Base-by-base conservation (phyloP, 1,140 invertebrate genomes). In the Sinonovacula constricta region DNA sequence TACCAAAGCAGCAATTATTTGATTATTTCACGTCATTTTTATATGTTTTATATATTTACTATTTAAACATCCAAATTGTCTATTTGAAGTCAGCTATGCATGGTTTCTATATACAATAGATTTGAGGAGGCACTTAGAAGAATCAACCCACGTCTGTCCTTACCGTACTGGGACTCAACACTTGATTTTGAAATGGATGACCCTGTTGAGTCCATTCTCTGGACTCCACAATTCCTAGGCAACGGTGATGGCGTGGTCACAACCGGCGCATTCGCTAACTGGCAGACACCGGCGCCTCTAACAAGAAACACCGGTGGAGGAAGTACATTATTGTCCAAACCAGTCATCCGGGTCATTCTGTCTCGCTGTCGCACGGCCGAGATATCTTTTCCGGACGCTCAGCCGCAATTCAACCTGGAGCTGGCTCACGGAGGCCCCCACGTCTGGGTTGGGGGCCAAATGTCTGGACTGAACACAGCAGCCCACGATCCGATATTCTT, bases 81-180 rank as follows among this genome's bases (percentile, higher is more conserved):
- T n/a, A n/a, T n/a, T n/a, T n/a, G n/a, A n/a, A n/a, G n/a, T n/a
- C n/a, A n/a, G n/a, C n/a, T n/a, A n/a, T n/a, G n/a, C n/a, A n/a
- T n/a, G n/a, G n/a, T n/a, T n/a, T n/a, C n/a, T 51, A 51, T 1
- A 51, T 59, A 54, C 26, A n/a, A n/a, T 49, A 86, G 85, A 60
- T 82, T 77, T 53, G 85, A 86, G 39, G 78, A 80, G 5, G 85
- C 85, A 34, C 67, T 86, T n/a, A 70, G 79, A 2, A 65, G 78
- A 26, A 76, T 74, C 15, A 77, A 79, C 30, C 78, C 75, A 3
- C 34, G 56, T 7, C 53, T 90, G 7, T 86, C 88, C 15, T 67
- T 91, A 18, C 90, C 90, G 10, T 91, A 90, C 81, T 91, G 90
- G 90, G 90, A 91, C 69, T 82, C 81, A 18, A 85, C 87, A 0